phyloP scores from a whole-genome alignment of 2,797 vertebrate genomes.

The Cuniculus paca region DNA sequence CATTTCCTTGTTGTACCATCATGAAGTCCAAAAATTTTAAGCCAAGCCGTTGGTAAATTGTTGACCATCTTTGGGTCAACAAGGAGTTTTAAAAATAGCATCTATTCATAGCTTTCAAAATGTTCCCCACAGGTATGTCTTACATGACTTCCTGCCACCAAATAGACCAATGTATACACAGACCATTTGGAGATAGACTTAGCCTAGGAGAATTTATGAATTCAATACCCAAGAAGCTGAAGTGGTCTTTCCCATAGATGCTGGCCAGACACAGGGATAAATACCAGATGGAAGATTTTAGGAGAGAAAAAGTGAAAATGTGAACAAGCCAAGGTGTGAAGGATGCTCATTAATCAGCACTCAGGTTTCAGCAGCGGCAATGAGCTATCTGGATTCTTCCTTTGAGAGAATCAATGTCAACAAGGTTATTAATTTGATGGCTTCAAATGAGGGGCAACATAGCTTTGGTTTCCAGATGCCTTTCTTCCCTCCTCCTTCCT shows the following conservation, averaged over 20 bases:
- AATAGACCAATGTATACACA: background rate
- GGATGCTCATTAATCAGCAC: background rate
- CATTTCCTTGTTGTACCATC: background rate
- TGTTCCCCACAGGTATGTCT: background rate
- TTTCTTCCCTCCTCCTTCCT: background rate
- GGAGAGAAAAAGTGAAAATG: conserved; percentile 36
- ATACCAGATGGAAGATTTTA: conserved; percentile 38
- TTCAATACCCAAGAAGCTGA: conserved; percentile 35
- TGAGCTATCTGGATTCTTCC: conserved; percentile 10
- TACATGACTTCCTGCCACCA: background rate
- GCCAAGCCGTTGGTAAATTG: background rate
- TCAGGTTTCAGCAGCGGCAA: background rate
- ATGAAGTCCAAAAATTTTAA: background rate
- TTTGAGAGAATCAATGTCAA: background rate
- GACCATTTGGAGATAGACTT: background rate
- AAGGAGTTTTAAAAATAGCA: background rate
- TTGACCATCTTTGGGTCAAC: background rate
- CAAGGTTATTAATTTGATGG: conserved; percentile 48
- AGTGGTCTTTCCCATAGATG: background rate
- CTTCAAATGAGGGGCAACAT: conserved; percentile 15
- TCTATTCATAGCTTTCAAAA: conserved; percentile 1
- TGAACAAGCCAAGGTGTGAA: background rate
- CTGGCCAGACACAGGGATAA: background rate
- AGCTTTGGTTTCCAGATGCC: background rate
- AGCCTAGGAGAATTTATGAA: conserved; percentile 29